phyloP scores from a whole-genome alignment of 2,797 vertebrate species.

The Anniella stebbinsi region DNA sequence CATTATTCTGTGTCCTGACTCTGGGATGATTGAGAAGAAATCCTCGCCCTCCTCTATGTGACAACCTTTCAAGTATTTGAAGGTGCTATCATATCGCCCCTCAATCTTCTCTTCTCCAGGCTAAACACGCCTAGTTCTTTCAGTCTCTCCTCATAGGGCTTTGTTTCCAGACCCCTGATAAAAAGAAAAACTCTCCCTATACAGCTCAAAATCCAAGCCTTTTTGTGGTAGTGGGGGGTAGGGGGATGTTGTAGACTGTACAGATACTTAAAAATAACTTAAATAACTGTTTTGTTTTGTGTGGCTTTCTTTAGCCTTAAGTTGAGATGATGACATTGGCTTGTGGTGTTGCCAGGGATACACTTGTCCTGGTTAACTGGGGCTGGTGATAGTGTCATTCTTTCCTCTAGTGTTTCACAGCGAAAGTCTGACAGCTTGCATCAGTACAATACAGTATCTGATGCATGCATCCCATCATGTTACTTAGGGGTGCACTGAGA shows the following conservation, averaged over 20 bases:
- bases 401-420: conserved; percentile 24
- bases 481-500: neutral
- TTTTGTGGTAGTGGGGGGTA: neutral
- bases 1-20: no score
- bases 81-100: no score
- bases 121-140: no score
- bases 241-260: neutral
- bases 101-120: no score
- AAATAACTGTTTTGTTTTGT: neutral
- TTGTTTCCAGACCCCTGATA: no score
- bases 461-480: neutral
- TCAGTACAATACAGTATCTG: neutral
- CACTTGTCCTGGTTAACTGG: conserved; percentile 4
- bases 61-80: no score
- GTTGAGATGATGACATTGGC: neutral
- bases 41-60: no score
- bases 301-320: neutral
- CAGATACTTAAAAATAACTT: conserved; percentile 1
- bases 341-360: conserved; percentile 14
- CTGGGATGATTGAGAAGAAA: no score
- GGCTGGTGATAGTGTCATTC: neutral
- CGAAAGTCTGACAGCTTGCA: neutral
- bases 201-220: neutral
- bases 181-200: neutral
- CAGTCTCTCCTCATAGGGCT: no score